Conservation (phyloP, 2,888 invertebrate species). For the Apotomis betuletana region DNA sequence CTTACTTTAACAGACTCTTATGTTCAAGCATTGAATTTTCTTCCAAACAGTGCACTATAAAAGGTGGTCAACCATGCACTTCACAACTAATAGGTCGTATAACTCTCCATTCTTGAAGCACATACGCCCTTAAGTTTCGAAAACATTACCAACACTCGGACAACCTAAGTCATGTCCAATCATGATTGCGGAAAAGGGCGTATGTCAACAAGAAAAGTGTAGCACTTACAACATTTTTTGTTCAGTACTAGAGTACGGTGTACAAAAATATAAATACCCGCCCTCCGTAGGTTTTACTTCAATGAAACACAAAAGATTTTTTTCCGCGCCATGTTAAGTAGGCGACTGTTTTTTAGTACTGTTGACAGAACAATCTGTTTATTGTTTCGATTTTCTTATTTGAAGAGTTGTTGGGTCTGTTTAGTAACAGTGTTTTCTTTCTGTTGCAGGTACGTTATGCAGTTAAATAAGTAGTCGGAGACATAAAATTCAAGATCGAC, state of each 20-base stretch:
- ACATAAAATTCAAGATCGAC: no score
- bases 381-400: slow-evolving; percentile 42
- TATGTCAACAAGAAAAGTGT: neutral
- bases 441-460: slow-evolving; percentile 45
- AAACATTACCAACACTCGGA: neutral
- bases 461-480: no score
- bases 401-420: slow-evolving; percentile 12
- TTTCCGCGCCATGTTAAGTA: slow-evolving; percentile 77
- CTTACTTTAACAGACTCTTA: neutral
- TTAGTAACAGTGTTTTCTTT: slow-evolving; percentile 12
- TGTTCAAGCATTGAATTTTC: slow-evolving; percentile 2
- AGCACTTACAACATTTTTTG: slow-evolving; percentile 4
- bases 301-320: slow-evolving; percentile 76
- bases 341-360: slow-evolving; percentile 68
- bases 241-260: slow-evolving; percentile 62
- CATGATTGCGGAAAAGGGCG: neutral
- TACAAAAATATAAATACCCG: slow-evolving; percentile 74
- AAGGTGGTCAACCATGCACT: slow-evolving; percentile 3
- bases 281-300: slow-evolving; percentile 77
- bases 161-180: slow-evolving; percentile 6
- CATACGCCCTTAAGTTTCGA: neutral
- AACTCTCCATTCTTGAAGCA: neutral
- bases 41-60: neutral
- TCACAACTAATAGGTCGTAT: neutral
- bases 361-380: slow-evolving; percentile 54